phyloP scores from a whole-genome alignment of 2,888 invertebrate genomes.

The Teleogryllus oceanicus region DNA sequence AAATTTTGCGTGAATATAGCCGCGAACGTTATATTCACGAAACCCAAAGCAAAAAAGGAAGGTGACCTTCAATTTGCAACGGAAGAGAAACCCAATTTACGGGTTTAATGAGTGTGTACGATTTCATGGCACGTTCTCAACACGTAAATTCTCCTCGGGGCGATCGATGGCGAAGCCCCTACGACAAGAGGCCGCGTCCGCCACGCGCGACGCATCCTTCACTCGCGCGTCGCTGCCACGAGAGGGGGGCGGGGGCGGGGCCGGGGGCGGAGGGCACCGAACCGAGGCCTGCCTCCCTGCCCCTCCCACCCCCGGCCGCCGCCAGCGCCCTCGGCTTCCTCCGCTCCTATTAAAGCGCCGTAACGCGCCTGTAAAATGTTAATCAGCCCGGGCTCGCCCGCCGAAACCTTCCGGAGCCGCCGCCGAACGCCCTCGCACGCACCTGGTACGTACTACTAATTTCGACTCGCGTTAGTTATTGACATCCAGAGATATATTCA shows the following conservation, averaged over 20 bases:
- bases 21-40: too few species aligned
- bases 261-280: not conserved
- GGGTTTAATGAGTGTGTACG: too few species aligned
- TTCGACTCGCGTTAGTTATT: not conserved
- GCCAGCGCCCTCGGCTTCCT: not conserved
- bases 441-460: not conserved
- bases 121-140: too few species aligned
- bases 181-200: too few species aligned
- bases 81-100: too few species aligned
- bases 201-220: too few species aligned
- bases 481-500: constrained; percentile 5
- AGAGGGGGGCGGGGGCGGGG: not conserved
- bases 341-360: not conserved
- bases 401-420: not conserved
- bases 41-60: too few species aligned
- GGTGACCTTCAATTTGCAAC: too few species aligned
- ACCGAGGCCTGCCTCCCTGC: not conserved
- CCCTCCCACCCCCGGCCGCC: not conserved
- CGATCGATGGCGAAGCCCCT: too few species aligned
- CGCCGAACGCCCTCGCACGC: not conserved
- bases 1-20: too few species aligned
- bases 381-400: not conserved
- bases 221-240: too few species aligned
- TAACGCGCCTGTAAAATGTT: constrained; percentile 18
- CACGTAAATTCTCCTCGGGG: too few species aligned